Evolutionary conservation across 2,888 invertebrate species (phyloP).

Genomic region (Adela reaumurella): DNA sequence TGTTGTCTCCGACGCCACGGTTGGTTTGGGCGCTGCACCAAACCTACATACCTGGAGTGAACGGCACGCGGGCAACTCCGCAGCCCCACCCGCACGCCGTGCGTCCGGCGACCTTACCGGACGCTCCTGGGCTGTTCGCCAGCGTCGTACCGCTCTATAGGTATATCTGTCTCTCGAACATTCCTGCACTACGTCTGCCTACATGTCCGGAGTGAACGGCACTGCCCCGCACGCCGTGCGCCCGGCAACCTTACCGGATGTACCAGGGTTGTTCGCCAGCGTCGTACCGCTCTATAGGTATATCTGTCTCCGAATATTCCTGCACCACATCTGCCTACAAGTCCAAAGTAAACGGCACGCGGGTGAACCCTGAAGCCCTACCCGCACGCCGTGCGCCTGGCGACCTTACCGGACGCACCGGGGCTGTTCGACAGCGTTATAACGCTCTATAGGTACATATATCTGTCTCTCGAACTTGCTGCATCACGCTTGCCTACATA

Average conservation of each 20-base stretch:
- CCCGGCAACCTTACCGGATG: too few relatives aligned
- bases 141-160: conserved; percentile 43
- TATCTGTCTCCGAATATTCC: conserved; percentile 7
- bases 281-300: conserved; percentile 45
- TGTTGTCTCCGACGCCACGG: conserved; percentile 34
- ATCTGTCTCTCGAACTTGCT: too few relatives aligned
- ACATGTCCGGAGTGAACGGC: too few relatives aligned
- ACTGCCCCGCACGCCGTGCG: too few relatives aligned
- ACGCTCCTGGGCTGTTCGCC: conserved; percentile 31
- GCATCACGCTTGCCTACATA: too few relatives aligned
- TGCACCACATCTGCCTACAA: conserved; percentile 53
- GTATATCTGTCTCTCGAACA: conserved; percentile 16
- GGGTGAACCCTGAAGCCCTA: conserved; percentile 36
- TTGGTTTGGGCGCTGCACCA: conserved; percentile 55
- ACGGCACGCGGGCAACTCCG: conserved; percentile 53
- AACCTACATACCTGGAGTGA: conserved; percentile 53
- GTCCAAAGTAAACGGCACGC: conserved; percentile 60
- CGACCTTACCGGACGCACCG: conserved; percentile 22
- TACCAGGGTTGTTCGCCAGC: too few relatives aligned
- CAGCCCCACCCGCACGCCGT: conserved; percentile 37
- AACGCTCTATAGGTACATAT: conserved; percentile 42
- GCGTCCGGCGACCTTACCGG: conserved; percentile 24
- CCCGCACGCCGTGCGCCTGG: conserved; percentile 35
- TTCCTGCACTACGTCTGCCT: too few relatives aligned
- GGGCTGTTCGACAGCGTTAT: conserved; percentile 40